These are phyloP conservation scores for Grapholita molesta DNA, from an alignment of 1,140 invertebrate genomes.

Conservation along the genomic window DNA sequence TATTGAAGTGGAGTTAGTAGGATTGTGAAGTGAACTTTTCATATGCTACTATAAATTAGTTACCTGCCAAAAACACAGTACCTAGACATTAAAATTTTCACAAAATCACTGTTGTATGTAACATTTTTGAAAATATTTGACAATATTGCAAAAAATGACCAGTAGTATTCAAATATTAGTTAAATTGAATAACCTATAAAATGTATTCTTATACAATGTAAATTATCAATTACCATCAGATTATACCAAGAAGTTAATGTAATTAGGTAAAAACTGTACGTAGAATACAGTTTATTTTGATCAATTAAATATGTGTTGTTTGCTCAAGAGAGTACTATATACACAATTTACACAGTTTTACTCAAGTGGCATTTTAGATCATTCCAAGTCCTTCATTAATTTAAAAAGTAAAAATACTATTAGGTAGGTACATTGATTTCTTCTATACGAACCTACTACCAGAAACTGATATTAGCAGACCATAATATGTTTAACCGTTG, in stretches of 20 bases:
- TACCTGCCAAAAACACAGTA: constrained; percentile 18
- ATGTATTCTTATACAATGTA: neutral
- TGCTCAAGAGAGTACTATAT: too few relatives aligned
- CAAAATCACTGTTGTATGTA: neutral
- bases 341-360: too few relatives aligned
- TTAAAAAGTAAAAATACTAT: too few relatives aligned
- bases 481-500: too few relatives aligned
- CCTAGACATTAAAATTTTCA: neutral
- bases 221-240: neutral
- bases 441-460: too few relatives aligned
- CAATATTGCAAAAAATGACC: constrained; percentile 4
- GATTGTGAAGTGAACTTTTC: neutral
- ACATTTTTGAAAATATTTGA: neutral
- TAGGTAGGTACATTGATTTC: too few relatives aligned
- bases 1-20: neutral
- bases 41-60: constrained; percentile 14
- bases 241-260: neutral
- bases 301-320: neutral
- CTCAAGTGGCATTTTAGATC: too few relatives aligned
- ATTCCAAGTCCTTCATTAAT: too few relatives aligned
- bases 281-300: neutral
- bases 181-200: constrained; percentile 5
- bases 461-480: too few relatives aligned
- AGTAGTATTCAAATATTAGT: neutral
- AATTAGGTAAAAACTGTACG: too few relatives aligned